Conservation (phyloP, 2,888 invertebrate species). For the Axea sp. region DNA sequence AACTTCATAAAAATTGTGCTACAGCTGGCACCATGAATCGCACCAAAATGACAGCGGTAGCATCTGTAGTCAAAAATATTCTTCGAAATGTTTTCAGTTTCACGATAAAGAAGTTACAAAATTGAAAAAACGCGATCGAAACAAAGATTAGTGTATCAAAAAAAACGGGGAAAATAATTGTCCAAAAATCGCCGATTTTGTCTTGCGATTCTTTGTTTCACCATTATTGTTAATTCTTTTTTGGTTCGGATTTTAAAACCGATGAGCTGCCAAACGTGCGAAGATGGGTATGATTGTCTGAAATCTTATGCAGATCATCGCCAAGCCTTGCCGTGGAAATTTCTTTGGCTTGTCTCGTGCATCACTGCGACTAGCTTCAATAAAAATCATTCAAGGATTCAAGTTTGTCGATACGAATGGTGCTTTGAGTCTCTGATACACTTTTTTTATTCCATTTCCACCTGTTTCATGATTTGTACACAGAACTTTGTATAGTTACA, state of each 20-base stretch:
- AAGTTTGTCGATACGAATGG: too few species aligned
- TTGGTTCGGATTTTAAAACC: conserved; percentile 37
- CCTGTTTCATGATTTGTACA: too few species aligned
- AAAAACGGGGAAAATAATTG: conserved; percentile 17
- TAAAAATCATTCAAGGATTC: not conserved
- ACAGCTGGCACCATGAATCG: not conserved
- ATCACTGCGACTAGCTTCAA: conserved; percentile 48
- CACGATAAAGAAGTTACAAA: conserved; percentile 31
- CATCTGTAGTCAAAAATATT: conserved; percentile 10
- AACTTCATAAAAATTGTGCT: conserved; percentile 29
- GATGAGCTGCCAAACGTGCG: conserved; percentile 48
- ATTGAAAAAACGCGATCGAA: conserved; percentile 27
- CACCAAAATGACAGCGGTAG: not conserved
- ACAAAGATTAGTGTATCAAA: conserved; percentile 25
- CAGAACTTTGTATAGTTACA: too few species aligned
- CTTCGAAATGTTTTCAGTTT: conserved; percentile 18
- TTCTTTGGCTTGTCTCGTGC: conserved; percentile 56
- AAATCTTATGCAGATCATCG: conserved; percentile 31
- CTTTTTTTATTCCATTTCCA: too few species aligned
- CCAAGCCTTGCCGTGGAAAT: conserved; percentile 37
- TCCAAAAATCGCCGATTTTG: conserved; percentile 5
- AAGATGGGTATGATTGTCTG: conserved; percentile 53
- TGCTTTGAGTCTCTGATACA: too few species aligned
- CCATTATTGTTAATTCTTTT: conserved; percentile 3
- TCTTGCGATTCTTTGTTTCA: not conserved